Evolutionary conservation across 1,140 invertebrate species (phyloP), one percentile per base, ranked within the genome.

Genomic region (Agraylea sexmaculata): DNA sequence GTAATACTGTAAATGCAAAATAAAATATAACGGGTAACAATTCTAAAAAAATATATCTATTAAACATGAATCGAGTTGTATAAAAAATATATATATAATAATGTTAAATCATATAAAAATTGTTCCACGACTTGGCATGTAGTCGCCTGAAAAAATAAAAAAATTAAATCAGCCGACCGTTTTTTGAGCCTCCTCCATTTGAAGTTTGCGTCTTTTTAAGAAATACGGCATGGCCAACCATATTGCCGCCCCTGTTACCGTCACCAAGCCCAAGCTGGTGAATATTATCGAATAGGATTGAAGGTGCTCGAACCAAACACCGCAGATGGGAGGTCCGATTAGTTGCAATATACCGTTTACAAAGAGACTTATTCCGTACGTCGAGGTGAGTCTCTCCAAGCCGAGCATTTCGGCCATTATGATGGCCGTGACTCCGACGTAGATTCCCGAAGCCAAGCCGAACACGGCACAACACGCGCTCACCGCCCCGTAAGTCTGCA

Each of bases 401-500:
- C 85, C 85, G 1, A 89, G 54, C 74, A 86, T 78, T 56, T 87
- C 83, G 0, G 83, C 82, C 80, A 87, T 84, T 1, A 87, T 82
- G 18, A 87, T 76, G 2, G 84, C 83, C 1, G 83, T 87, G 1
- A 87, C 77, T 11, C 85, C 85, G 0, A 86, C 80, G 53, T 87
- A 87, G n/a, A 79, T 73, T n/a, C 85, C 84, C 0, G 84, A 86
- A 6, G 82, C 75, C 3, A 89, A 58, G 1, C 85, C 85, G 53
- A 87, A 87, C 1, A 83, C 52, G 1, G 75, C 73, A 58, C 83
- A 87, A 50, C 75, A 80, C 8, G 70, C 62, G 22, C 77, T 72
- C 2, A 87, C 64, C 11, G 65, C 61, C 2, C 55, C 48, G 55
- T 76, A 78, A 23, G 61, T 66, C 0, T 53, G 58, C 1, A 75